Evolutionary conservation across 2,888 invertebrate species (phyloP).

Genomic region (Allygus modestus): DNA sequence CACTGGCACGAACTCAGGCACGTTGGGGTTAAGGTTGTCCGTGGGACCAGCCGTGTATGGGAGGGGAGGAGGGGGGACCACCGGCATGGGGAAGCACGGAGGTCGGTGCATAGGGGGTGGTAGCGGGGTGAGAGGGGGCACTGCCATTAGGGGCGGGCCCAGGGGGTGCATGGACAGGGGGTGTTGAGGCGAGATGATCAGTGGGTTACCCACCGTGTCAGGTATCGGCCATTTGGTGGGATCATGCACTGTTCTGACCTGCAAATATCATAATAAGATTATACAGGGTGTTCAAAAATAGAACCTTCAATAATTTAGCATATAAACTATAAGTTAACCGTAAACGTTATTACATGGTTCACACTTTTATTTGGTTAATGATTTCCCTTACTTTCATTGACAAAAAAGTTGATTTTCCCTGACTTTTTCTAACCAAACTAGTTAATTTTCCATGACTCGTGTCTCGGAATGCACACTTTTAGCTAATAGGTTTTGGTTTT

Average conservation of each 20-base stretch:
- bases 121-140: constrained; percentile 66
- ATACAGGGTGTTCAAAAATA: background rate
- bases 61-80: constrained; percentile 85
- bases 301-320: background rate
- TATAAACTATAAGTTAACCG: too few relatives aligned
- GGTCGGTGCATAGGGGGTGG: constrained; percentile 63
- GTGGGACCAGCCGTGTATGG: constrained; percentile 77
- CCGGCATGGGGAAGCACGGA: constrained; percentile 75
- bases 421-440: too few relatives aligned
- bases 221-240: constrained; percentile 94
- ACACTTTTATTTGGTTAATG: too few relatives aligned
- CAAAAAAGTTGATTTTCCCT: too few relatives aligned
- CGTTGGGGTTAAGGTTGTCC: constrained; percentile 89
- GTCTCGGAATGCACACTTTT: too few relatives aligned
- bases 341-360: too few relatives aligned
- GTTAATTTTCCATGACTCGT: too few relatives aligned
- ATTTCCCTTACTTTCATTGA: too few relatives aligned
- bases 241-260: constrained; percentile 90
- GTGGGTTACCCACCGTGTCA: constrained; percentile 75
- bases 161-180: constrained; percentile 70
- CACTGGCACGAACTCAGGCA: constrained; percentile 89
- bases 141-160: constrained; percentile 68
- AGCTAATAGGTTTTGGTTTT: too few relatives aligned
- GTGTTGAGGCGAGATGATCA: constrained; percentile 67
- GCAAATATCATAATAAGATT: constrained; percentile 67